Percentiles rank a stretch among this genome's conserved stretches.
Evolutionary conservation across 2,888 invertebrate species (phyloP).

Genomic region (Osmoderma eremita): DNA sequence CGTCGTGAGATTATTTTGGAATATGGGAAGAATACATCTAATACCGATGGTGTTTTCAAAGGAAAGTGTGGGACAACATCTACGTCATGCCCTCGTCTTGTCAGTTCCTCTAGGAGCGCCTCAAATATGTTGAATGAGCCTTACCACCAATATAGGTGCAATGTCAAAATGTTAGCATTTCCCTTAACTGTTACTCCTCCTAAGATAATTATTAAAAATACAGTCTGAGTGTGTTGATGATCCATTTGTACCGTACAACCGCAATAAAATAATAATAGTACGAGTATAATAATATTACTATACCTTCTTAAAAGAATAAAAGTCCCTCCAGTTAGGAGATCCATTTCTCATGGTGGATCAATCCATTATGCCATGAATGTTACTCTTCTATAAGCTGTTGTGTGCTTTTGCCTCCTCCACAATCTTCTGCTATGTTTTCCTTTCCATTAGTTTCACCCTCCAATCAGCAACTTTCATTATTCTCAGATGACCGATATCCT

Average conservation of each 20-base stretch:
- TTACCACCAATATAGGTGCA: conserved; percentile 66
- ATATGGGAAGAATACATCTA: conserved; percentile 39
- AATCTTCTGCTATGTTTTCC: too few species aligned
- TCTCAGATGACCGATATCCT: too few species aligned
- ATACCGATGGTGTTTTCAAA: conserved; percentile 56
- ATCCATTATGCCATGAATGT: too few species aligned
- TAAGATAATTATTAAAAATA: neutral
- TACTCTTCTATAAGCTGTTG: too few species aligned
- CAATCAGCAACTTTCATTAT: too few species aligned
- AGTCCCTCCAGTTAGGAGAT: too few species aligned
- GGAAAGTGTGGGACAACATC: conserved; percentile 67
- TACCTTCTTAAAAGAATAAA: too few species aligned
- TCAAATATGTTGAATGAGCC: conserved; percentile 67
- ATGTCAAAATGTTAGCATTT: conserved; percentile 65
- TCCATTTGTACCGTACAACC: neutral
- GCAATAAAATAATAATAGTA: neutral
- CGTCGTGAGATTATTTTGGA: conserved; percentile 44
- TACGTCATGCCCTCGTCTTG: conserved; percentile 66
- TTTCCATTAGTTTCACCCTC: too few species aligned
- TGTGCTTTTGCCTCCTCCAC: too few species aligned
- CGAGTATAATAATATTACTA: neutral
- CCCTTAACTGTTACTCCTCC: neutral
- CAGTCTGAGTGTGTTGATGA: neutral
- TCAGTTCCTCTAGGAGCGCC: conserved; percentile 65
- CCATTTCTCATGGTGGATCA: too few species aligned